Evolutionary conservation across 2,888 invertebrate genomes (phyloP).

Genomic region (Mellilla xanthometata): DNA sequence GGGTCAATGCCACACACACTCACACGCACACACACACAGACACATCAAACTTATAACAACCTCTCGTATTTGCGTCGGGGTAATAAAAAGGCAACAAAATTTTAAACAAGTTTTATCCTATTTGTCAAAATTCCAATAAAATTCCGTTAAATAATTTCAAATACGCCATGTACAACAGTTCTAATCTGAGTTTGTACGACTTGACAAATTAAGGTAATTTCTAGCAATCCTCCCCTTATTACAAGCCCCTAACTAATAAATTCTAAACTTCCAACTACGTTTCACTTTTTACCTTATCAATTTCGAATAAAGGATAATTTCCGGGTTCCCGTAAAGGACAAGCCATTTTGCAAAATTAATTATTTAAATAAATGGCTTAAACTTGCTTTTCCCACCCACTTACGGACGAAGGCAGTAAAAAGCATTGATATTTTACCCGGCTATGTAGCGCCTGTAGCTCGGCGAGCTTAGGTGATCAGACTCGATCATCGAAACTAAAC

Average conservation of each 20-base stretch:
- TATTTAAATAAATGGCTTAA: conserved; percentile 7
- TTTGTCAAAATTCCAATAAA: no score
- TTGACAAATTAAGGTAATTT: conserved; percentile 10
- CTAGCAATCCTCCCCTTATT: not conserved
- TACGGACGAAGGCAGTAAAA: not conserved
- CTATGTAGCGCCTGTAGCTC: no score
- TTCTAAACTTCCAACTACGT: conserved; percentile 10
- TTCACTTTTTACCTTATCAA: conserved; percentile 11
- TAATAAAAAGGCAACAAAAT: no score
- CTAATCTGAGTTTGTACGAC: not conserved
- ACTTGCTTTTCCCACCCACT: conserved; percentile 4
- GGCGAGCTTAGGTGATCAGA: no score
- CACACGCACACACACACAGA: no score
- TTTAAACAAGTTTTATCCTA: no score
- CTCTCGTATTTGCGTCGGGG: no score
- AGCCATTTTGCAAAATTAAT: conserved; percentile 9
- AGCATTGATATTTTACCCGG: not conserved
- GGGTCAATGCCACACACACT: no score
- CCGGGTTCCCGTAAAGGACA: conserved; percentile 6
- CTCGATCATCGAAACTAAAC: no score
- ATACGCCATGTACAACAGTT: no score
- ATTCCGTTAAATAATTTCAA: no score
- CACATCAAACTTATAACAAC: no score
- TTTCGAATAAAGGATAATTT: conserved; percentile 11
- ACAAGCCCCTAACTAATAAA: conserved; percentile 7